Base-by-base conservation (phyloP, 2,888 invertebrate genomes). In the Polydrusus pterygomalis region DNA sequence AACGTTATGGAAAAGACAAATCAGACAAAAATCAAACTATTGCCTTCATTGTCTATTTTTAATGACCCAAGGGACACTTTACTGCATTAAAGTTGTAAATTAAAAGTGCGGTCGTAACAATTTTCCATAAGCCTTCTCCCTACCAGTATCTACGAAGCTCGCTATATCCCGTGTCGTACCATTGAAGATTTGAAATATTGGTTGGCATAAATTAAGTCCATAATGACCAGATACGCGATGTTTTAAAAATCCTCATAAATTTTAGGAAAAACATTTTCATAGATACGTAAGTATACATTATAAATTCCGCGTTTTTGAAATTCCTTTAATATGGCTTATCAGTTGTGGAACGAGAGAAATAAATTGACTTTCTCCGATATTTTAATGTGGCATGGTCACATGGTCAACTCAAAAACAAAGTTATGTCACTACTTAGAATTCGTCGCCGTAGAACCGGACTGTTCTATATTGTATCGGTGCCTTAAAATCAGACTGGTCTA, bases 281-380 rank as follows among this genome's bases (percentile, higher is more conserved):
- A 60, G 38, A 38, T 60, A 25, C 43, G n/a, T 9, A 9, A 2
- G 15, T 60, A 34, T 60, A 38, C 17, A 60, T 60, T 60, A 60
- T 38, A 17, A 60, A 60, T 60, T 60, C 58, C 58, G 58, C 58
- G 18, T 60, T 38, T 60, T 60, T 60, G 38, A 38, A 60, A 60
- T 60, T 17, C 5, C 54, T 67, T 67, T 67, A 40, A 38, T 38
- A 18, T 13, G 6, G 18, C 40, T 67, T 67, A 67, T 67, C 67
- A 51, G 18, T 38, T 38, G 34, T 51, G 38, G 67, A 20, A 34
- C 17, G 51, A 20, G 15, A 38, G 40, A 25, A 30, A 54, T 67
- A 67, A 67, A 67, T 67, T 40, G 49, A 67, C 67, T 67, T 67
- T 67, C 67, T 67, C 67, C 47, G 65, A 1, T 13, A 54, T 67